A percentile compares a stretch with the other conserved stretches of the same genome.
phyloP scores from a whole-genome alignment of 2,888 invertebrate species.

The Ectemnius lituratus region DNA sequence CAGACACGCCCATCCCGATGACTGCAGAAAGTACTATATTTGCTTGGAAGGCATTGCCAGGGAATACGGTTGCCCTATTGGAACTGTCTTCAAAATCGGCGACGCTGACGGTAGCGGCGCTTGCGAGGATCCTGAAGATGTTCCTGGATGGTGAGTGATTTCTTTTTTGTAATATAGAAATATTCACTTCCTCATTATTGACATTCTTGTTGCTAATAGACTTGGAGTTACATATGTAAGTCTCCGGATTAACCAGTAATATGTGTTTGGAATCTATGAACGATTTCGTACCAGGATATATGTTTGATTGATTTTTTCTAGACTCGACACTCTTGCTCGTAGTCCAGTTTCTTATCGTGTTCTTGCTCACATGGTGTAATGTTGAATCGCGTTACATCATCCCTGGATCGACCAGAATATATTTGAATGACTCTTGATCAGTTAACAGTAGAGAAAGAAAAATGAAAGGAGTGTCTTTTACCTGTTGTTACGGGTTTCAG shows the following conservation, averaged over 20 bases:
- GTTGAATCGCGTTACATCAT: no score
- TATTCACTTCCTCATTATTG: no score
- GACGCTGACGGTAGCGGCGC: constrained; percentile 93
- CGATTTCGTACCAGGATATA: no score
- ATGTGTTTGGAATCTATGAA: neutral
- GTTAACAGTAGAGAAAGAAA: no score
- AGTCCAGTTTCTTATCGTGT: no score
- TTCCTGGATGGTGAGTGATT: constrained; percentile 95
- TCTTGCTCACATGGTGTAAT: no score
- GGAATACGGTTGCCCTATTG: constrained; percentile 97
- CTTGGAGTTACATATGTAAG: neutral
- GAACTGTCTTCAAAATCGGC: constrained; percentile 96
- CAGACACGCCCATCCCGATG: constrained; percentile 95
- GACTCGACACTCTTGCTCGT: no score
- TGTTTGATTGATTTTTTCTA: no score
- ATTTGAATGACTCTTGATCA: no score
- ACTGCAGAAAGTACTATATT: constrained; percentile 97
- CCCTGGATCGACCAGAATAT: no score
- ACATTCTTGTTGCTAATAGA: neutral
- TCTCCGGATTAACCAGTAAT: neutral
- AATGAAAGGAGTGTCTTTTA: no score
- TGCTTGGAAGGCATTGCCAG: constrained; percentile 94
- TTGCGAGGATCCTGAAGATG: constrained; percentile 97
- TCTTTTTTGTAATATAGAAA: constrained; percentile 49
- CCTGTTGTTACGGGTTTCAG: no score